Conservation (phyloP, 2,797 vertebrate genomes). For the Tadarida brasiliensis region DNA sequence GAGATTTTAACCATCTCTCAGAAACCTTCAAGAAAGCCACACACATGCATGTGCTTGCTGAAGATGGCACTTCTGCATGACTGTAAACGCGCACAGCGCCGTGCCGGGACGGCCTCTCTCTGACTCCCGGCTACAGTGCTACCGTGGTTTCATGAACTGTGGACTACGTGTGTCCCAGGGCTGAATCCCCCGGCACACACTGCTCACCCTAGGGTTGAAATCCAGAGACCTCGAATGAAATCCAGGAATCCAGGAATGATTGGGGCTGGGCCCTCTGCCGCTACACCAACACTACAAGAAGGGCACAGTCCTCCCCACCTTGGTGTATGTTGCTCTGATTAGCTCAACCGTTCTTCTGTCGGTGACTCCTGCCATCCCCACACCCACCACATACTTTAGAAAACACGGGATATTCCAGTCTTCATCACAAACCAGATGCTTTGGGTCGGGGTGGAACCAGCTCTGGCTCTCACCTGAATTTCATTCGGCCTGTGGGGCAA, state of each 20-base stretch:
- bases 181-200: neutral
- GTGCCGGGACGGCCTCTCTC: neutral
- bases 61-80: neutral
- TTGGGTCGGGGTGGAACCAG: constrained; percentile 39
- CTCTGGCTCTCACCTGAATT: constrained; percentile 42
- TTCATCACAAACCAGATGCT: constrained; percentile 73
- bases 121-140: neutral
- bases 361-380: neutral
- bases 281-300: neutral
- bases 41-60: neutral
- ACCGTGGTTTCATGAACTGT: neutral
- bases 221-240: neutral
- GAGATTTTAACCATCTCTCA: neutral
- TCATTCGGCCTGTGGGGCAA: neutral
- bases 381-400: constrained; percentile 2
- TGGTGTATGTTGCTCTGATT: neutral
- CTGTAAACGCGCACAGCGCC: neutral
- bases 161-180: neutral
- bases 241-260: too few species aligned
- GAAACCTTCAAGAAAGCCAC: neutral
- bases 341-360: constrained; percentile 33
- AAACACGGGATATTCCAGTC: constrained; percentile 7
- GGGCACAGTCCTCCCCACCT: neutral
- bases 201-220: neutral
- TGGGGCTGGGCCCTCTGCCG: neutral